A percentile compares a stretch with the other conserved stretches of the same genome.
phyloP scores from a whole-genome alignment of 2,888 invertebrate species.

The Ecliptopera silaceata region DNA sequence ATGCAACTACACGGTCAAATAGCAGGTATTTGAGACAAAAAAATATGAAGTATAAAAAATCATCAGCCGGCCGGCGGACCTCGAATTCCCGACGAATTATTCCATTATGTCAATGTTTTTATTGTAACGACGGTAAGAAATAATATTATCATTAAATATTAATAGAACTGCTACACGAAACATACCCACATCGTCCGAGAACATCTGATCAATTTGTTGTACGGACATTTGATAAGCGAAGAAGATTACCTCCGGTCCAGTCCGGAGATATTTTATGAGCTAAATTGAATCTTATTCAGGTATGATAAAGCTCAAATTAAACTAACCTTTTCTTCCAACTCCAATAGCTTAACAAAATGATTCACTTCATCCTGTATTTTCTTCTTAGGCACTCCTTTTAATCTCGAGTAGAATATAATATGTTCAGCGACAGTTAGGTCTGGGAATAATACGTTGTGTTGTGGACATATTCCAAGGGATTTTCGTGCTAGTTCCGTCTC shows the following conservation, averaged over 20 bases:
- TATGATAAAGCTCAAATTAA: not conserved
- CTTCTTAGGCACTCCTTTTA: constrained; percentile 84
- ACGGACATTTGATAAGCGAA: too few relatives aligned
- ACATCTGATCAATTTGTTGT: too few relatives aligned
- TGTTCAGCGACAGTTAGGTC: constrained; percentile 93
- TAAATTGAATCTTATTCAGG: too few relatives aligned
- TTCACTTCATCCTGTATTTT: constrained; percentile 84
- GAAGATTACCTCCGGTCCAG: too few relatives aligned
- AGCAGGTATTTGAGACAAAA: not conserved
- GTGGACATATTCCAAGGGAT: constrained; percentile 92
- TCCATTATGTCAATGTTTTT: not conserved
- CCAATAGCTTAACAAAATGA: constrained; percentile 86
- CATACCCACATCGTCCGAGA: too few relatives aligned
- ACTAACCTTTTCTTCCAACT: constrained; percentile 85
- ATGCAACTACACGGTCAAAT: too few relatives aligned
- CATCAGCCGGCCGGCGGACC: too few relatives aligned
- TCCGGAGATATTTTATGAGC: too few relatives aligned
- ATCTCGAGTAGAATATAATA: constrained; percentile 90
- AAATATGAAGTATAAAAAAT: not conserved
- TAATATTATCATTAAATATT: too few relatives aligned
- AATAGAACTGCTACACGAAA: too few relatives aligned
- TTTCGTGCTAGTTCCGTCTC: constrained; percentile 87
- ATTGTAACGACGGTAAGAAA: not conserved
- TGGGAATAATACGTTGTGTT: constrained; percentile 93
- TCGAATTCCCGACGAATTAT: not conserved